Evolutionary conservation across 2,888 invertebrate genomes (phyloP).

Genomic region (Drosophila helvetica): DNA sequence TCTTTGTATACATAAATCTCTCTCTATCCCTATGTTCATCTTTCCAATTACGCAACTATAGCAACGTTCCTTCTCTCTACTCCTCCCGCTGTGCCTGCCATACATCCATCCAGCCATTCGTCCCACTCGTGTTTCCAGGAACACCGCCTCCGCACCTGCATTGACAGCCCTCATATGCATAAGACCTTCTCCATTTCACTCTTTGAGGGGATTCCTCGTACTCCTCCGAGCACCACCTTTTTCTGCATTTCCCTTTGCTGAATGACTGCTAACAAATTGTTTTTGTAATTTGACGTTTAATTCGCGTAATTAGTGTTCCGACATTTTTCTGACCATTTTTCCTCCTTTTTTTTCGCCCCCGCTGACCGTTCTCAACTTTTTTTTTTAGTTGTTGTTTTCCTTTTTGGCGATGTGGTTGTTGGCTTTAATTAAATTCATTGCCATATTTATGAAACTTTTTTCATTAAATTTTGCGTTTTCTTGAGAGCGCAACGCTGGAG

Average conservation of each 20-base stretch:
- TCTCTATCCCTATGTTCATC: not conserved
- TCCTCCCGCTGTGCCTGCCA: not conserved
- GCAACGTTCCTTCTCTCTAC: not conserved
- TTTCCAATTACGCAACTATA: not conserved
- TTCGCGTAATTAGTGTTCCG: slow-evolving; percentile 77
- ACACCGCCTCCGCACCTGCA: slow-evolving; percentile 23
- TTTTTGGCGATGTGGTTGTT: slow-evolving; percentile 34
- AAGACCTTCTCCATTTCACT: slow-evolving; percentile 32
- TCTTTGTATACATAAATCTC: not conserved
- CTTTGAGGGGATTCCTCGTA: not conserved
- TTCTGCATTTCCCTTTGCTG: slow-evolving; percentile 32
- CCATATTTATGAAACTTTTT: slow-evolving; percentile 80
- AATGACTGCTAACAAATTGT: slow-evolving; percentile 68
- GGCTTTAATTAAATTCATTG: slow-evolving; percentile 79
- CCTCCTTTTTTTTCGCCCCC: slow-evolving; percentile 6
- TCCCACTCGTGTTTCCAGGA: not conserved
- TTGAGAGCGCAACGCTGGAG: slow-evolving; percentile 47
- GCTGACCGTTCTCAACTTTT: slow-evolving; percentile 38
- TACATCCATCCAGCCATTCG: not conserved
- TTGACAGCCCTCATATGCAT: slow-evolving; percentile 31
- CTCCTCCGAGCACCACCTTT: slow-evolving; percentile 3
- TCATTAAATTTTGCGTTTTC: slow-evolving; percentile 75
- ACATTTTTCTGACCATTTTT: slow-evolving; percentile 70
- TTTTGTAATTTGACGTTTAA: slow-evolving; percentile 78
- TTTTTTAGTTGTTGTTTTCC: slow-evolving; percentile 22